Percentiles rank a stretch among this genome's conserved stretches.
phyloP scores from a whole-genome alignment of 2,797 vertebrate species.

The Glossophaga mutica region DNA sequence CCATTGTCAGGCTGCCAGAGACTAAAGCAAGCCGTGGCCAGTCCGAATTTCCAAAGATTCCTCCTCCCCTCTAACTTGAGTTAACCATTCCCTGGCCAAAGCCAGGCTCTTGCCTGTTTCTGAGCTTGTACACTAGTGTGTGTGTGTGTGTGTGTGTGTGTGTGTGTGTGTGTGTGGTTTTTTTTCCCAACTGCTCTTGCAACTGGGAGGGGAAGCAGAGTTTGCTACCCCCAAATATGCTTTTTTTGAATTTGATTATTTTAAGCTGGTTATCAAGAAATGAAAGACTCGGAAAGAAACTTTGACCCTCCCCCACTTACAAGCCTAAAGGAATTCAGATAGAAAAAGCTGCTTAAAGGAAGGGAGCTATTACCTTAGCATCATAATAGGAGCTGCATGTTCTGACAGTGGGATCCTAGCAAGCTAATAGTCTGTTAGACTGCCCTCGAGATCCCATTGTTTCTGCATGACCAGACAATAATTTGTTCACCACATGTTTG shows the following conservation, averaged over 20 bases:
- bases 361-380: neutral
- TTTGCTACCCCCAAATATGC: neutral
- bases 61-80: neutral
- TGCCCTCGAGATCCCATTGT: neutral
- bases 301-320: neutral
- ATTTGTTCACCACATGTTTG: neutral
- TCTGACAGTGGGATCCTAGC: no score
- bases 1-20: neutral
- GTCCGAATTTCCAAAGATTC: neutral
- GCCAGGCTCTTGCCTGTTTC: neutral
- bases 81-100: constrained; percentile 36
- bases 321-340: neutral
- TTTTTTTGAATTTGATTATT: neutral
- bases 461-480: neutral
- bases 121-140: neutral
- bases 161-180: neutral
- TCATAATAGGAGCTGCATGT: neutral
- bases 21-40: neutral
- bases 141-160: neutral
- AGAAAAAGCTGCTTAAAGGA: neutral
- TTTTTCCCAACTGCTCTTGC: neutral
- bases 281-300: neutral
- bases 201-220: neutral
- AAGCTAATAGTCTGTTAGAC: neutral
- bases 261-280: neutral